Evolutionary conservation across 2,113 vertebrate genomes (phyloP).

Genomic region (Anhinga rufa): DNA sequence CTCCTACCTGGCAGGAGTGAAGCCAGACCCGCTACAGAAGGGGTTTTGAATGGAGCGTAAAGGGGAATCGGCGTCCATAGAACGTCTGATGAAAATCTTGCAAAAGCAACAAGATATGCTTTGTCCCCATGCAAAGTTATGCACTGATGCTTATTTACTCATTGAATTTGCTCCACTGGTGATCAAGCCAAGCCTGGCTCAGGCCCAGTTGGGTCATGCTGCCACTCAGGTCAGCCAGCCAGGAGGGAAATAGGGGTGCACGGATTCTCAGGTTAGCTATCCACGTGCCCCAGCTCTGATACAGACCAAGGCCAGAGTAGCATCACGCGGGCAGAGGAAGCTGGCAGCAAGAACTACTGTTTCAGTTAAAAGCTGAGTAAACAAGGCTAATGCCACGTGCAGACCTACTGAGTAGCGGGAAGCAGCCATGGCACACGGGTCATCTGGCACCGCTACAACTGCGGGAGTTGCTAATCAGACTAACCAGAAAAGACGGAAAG

Average conservation of each 20-base stretch:
- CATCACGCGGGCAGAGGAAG: not conserved
- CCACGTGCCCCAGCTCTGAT: not conserved
- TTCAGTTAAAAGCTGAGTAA: not conserved
- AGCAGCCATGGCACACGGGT: not conserved
- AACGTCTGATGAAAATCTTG: rapidly evolving
- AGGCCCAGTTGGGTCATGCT: not conserved
- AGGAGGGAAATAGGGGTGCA: not conserved
- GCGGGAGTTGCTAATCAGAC: not conserved
- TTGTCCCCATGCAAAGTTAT: not conserved
- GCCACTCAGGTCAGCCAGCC: not conserved
- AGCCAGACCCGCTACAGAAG: not conserved
- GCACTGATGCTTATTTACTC: not conserved
- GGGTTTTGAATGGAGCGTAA: not conserved
- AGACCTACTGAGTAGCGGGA: not conserved
- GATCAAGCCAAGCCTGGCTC: not conserved
- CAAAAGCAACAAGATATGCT: not conserved
- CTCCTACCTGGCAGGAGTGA: rapidly evolving
- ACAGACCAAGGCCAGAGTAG: not conserved
- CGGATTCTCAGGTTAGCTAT: not conserved
- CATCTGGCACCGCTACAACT: not conserved
- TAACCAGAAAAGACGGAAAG: not conserved
- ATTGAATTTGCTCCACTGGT: rapidly evolving
- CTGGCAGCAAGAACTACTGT: not conserved
- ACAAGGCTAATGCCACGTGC: not conserved
- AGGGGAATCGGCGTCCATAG: not conserved